Evolutionary conservation across 2,888 invertebrate genomes (phyloP).

Genomic region (Calliopum simillimum): DNA sequence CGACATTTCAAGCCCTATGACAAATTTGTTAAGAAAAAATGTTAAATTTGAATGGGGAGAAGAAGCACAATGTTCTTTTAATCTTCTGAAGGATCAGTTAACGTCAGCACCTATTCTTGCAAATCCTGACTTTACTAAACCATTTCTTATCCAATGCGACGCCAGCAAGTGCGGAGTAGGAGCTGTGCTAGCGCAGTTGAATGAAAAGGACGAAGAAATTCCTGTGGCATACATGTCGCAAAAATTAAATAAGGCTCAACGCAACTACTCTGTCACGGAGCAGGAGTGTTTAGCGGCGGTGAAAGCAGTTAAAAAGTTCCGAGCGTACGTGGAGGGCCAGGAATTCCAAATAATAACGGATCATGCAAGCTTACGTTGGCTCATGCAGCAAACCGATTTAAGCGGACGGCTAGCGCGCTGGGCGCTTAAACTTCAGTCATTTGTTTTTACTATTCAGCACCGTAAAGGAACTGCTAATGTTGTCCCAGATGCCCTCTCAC

Average conservation of each 20-base stretch:
- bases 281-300: slow-evolving; percentile 43
- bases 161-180: too few relatives aligned
- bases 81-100: slow-evolving; percentile 31
- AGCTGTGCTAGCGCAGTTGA: too few relatives aligned
- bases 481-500: slow-evolving; percentile 13
- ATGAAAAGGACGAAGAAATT: too few relatives aligned
- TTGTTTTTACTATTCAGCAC: slow-evolving; percentile 8
- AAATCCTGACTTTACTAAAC: slow-evolving; percentile 39
- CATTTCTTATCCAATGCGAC: too few relatives aligned
- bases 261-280: slow-evolving; percentile 43
- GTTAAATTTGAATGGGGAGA: too few relatives aligned
- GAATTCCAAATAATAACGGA: slow-evolving; percentile 7
- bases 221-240: too few relatives aligned
- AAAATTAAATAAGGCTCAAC: slow-evolving; percentile 38
- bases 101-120: slow-evolving; percentile 36
- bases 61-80: slow-evolving; percentile 20
- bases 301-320: slow-evolving; percentile 39
- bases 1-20: not conserved
- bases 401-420: slow-evolving; percentile 5
- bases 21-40: not conserved
- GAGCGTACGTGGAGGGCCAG: slow-evolving; percentile 32
- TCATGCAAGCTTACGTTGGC: slow-evolving; percentile 15
- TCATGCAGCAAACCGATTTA: slow-evolving; percentile 11
- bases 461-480: slow-evolving; percentile 3
- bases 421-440: slow-evolving; percentile 5